phyloP scores from a whole-genome alignment of 1,140 invertebrate species.

The Leguminivora glycinivorella region DNA sequence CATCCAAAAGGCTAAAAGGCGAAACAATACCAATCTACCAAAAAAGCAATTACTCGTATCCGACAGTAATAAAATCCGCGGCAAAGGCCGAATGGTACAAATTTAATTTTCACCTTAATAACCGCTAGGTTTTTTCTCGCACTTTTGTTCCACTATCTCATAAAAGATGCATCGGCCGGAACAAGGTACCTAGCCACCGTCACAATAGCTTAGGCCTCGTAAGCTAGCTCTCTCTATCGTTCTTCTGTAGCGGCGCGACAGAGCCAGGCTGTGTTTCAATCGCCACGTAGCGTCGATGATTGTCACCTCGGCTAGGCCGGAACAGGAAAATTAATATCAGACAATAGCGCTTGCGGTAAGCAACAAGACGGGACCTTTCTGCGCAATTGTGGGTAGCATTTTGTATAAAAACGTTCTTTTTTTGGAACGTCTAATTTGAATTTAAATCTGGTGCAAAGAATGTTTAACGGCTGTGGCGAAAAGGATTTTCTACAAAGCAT shows the following conservation, averaged over 20 bases:
- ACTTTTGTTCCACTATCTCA: conserved; percentile 68
- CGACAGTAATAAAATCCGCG: conserved; percentile 27
- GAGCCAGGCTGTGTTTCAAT: too few relatives aligned
- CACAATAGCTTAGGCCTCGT: too few relatives aligned
- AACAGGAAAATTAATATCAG: conserved; percentile 73
- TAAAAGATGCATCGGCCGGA: conserved; percentile 68
- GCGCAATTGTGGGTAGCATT: conserved; percentile 30
- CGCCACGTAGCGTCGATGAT: too few relatives aligned
- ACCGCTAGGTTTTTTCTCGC: conserved; percentile 42
- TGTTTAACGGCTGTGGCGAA: neutral
- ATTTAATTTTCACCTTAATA: conserved; percentile 52
- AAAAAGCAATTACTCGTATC: conserved; percentile 23
- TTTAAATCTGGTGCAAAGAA: neutral
- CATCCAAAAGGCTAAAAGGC: conserved; percentile 8
- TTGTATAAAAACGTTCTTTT: conserved; percentile 28
- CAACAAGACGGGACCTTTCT: conserved; percentile 43
- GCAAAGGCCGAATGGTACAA: conserved; percentile 34
- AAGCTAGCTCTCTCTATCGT: too few relatives aligned
- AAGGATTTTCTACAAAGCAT: too few relatives aligned
- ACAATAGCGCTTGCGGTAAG: conserved; percentile 51
- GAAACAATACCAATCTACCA: conserved; percentile 18
- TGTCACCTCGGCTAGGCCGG: too few relatives aligned
- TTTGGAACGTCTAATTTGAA: neutral
- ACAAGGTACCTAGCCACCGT: too few relatives aligned
- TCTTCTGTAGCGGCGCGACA: too few relatives aligned